Conservation (phyloP, 2,888 invertebrate species). For the Neoascia interrupta region DNA sequence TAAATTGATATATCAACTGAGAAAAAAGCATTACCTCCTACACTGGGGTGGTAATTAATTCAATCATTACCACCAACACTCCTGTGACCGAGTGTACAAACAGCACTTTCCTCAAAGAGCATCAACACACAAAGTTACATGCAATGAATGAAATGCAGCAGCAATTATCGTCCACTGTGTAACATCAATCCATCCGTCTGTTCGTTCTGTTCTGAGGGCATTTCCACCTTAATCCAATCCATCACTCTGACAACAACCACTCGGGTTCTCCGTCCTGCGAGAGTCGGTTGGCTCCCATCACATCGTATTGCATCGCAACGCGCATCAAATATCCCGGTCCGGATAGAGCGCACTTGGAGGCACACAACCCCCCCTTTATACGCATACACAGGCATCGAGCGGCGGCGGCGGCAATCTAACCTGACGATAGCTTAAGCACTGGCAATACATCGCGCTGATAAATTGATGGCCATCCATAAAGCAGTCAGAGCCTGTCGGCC, state of each 20-base stretch:
- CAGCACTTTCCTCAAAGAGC: conserved; percentile 36
- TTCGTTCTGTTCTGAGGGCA: conserved; percentile 34
- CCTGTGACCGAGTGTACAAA: conserved; percentile 46
- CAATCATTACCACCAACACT: conserved; percentile 67
- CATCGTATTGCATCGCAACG: conserved; percentile 38
- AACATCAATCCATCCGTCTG: conserved; percentile 63
- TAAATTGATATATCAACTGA: conserved; percentile 63
- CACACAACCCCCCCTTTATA: not conserved
- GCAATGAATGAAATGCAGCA: conserved; percentile 58
- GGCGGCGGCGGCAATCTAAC: conserved; percentile 51
- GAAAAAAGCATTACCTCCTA: conserved; percentile 43
- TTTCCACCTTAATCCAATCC: conserved; percentile 55
- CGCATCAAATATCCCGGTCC: conserved; percentile 53
- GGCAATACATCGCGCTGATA: conserved; percentile 71
- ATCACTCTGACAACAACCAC: conserved; percentile 44
- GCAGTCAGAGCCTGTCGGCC: conserved; percentile 72
- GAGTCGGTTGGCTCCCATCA: conserved; percentile 40
- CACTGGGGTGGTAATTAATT: conserved; percentile 63
- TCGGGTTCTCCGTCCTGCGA: conserved; percentile 29
- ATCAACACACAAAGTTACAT: conserved; percentile 56
- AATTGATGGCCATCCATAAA: conserved; percentile 73
- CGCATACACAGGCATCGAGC: not conserved
- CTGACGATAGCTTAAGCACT: conserved; percentile 71
- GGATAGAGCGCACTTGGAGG: conserved; percentile 40
- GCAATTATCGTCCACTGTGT: conserved; percentile 63